phyloP scores from a whole-genome alignment of 2,113 vertebrate species.

The Argyrosomus japonicus region DNA sequence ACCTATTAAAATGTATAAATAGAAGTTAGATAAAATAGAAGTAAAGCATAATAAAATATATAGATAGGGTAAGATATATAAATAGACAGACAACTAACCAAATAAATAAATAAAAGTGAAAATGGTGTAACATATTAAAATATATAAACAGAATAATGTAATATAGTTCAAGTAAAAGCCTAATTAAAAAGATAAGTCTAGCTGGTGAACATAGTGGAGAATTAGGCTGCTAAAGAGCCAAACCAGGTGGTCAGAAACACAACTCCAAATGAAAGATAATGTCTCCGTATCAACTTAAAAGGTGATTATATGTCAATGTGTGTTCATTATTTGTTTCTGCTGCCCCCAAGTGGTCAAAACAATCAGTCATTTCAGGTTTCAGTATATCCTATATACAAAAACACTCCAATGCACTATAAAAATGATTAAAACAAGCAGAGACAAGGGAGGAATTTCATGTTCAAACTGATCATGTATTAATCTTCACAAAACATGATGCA shows the following conservation, averaged over 20 bases:
- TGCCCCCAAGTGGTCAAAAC: neutral
- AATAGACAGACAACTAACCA: too few relatives aligned
- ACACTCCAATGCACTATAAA: constrained; percentile 1
- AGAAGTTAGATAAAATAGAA: too few relatives aligned
- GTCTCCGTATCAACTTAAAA: too few relatives aligned
- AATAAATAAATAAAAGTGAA: too few relatives aligned
- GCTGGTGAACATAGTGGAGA: neutral
- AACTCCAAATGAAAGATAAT: neutral
- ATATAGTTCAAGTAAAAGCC: too few relatives aligned
- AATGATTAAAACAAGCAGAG: neutral
- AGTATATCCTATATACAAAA: neutral
- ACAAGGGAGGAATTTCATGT: neutral
- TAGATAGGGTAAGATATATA: too few relatives aligned
- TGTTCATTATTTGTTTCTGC: neutral
- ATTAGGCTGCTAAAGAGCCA: neutral
- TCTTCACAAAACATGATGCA: neutral
- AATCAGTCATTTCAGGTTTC: neutral
- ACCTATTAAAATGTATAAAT: too few relatives aligned
- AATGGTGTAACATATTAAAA: too few relatives aligned
- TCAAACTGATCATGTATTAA: neutral
- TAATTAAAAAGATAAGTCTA: too few relatives aligned
- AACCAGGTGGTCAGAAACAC: neutral
- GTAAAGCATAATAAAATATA: too few relatives aligned
- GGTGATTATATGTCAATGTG: neutral
- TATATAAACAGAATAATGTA: too few relatives aligned